These are phyloP conservation scores for Ophthalmolycus amberensis DNA, from an alignment of 2,113 vertebrate genomes.

Conservation along the genomic window DNA sequence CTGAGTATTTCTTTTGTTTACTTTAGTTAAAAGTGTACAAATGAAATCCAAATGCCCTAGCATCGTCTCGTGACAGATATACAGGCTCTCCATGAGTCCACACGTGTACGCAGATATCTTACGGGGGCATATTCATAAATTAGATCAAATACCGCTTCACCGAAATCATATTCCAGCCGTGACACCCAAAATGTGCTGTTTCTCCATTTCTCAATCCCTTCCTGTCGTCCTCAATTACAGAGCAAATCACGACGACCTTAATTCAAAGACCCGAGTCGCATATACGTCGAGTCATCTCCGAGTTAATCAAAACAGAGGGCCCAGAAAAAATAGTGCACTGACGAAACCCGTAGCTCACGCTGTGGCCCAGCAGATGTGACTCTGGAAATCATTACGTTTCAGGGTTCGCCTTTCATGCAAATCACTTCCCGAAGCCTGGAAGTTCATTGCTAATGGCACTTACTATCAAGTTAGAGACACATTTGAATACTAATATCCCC, in stretches of 20 bases:
- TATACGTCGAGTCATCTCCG: conserved; percentile 50
- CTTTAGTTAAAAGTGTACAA: neutral
- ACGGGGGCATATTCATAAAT: conserved; percentile 4
- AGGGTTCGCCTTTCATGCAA: conserved; percentile 78
- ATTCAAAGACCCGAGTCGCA: conserved; percentile 58
- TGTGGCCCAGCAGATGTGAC: conserved; percentile 67
- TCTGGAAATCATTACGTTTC: conserved; percentile 74
- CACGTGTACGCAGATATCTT: neutral
- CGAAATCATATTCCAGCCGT: conserved; percentile 30
- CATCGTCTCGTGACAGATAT: neutral
- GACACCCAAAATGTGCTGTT: conserved; percentile 45
- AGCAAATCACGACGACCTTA: conserved; percentile 56
- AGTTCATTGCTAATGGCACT: conserved; percentile 81
- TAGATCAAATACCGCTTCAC: conserved; percentile 29
- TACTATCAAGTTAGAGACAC: conserved; percentile 74
- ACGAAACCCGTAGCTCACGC: conserved; percentile 41
- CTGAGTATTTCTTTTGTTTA: conserved; percentile 19
- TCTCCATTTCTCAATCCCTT: conserved; percentile 41
- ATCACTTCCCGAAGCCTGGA: conserved; percentile 73
- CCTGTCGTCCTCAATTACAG: conserved; percentile 56
- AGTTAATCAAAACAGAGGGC: conserved; percentile 65
- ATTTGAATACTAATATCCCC: conserved; percentile 76
- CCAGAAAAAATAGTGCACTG: conserved; percentile 15
- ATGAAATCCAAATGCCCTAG: neutral
- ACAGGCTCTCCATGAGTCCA: neutral